These are phyloP conservation scores for Fistularia tabacaria DNA, from an alignment of 2,797 vertebrate genomes.

Conservation along the genomic window DNA sequence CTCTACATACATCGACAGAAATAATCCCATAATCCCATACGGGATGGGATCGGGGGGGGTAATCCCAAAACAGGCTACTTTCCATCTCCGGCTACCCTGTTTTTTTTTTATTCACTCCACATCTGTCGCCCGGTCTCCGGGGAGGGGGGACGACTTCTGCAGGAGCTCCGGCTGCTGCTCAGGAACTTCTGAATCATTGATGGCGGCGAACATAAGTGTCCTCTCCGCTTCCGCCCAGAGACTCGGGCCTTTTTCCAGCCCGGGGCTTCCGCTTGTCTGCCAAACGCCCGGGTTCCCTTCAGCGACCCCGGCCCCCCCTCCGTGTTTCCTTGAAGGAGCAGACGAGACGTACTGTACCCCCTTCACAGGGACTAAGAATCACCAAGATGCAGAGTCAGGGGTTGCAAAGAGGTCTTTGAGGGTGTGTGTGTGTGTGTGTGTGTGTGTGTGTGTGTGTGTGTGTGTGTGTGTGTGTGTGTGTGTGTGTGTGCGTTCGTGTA, in stretches of 20 bases:
- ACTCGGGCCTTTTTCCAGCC: constrained; percentile 14
- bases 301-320: not conserved
- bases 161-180: constrained; percentile 25
- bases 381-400: no score
- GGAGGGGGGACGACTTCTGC: no score
- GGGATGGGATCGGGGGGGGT: no score
- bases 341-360: no score
- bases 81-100: constrained; percentile 10
- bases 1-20: no score
- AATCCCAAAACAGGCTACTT: constrained; percentile 13
- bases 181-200: constrained; percentile 54
- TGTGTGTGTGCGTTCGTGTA: constrained; percentile 1
- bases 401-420: no score
- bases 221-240: constrained; percentile 19
- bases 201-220: constrained; percentile 47
- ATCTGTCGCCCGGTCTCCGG: not conserved
- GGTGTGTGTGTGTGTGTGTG: no score
- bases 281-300: constrained; percentile 21
- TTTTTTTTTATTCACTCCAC: not conserved
- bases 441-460: no score
- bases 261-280: constrained; percentile 11
- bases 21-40: no score
- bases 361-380: no score
- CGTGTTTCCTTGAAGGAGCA: no score
- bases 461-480: constrained; percentile 8